Conservation (phyloP, 2,888 invertebrate genomes). For the Tethea ocularis region DNA sequence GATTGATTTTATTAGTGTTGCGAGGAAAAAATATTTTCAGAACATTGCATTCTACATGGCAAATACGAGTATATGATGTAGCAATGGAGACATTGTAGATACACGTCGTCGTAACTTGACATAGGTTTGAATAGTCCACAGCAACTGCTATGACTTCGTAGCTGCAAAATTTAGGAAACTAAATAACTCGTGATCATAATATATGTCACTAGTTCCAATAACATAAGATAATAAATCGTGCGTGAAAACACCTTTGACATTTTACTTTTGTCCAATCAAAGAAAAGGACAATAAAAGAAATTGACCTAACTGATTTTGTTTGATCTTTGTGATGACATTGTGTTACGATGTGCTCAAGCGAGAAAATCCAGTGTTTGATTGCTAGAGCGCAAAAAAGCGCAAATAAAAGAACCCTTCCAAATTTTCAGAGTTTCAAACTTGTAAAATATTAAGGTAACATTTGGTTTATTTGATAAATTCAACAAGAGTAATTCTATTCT, state of each 20-base stretch:
- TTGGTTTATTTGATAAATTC: background rate
- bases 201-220: background rate
- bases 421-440: background rate
- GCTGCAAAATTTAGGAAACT: background rate
- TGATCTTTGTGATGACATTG: conserved; percentile 23
- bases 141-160: background rate
- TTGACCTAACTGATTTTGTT: conserved; percentile 25
- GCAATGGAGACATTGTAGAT: background rate
- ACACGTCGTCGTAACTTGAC: background rate
- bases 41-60: background rate
- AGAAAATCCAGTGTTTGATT: conserved; percentile 5
- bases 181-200: background rate
- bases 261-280: conserved; percentile 14
- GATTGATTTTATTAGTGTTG: too few species aligned
- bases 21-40: too few species aligned
- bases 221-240: background rate
- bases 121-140: background rate
- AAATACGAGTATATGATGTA: background rate
- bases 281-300: conserved; percentile 23
- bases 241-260: background rate
- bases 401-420: background rate
- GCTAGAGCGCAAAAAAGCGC: background rate
- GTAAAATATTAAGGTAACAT: background rate
- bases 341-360: conserved; percentile 2
- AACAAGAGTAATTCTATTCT: too few species aligned